These are phyloP conservation scores for Pelecanus crispus DNA, from an alignment of 2,113 vertebrate species.

Conservation along the genomic window DNA sequence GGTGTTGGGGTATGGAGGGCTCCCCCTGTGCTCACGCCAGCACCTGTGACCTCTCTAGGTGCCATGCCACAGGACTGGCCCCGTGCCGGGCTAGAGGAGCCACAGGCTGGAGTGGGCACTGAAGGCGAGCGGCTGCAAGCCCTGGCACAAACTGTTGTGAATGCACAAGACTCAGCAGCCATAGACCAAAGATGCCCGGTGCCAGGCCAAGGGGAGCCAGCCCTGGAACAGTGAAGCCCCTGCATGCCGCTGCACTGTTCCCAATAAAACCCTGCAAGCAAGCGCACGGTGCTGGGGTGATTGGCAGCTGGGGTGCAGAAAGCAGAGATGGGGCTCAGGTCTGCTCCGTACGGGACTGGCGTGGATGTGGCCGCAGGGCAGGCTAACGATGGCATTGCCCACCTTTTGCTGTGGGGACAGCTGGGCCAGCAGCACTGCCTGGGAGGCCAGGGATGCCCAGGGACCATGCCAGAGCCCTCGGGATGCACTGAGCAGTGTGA, in stretches of 20 bases:
- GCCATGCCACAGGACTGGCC: neutral
- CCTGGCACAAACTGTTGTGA: neutral
- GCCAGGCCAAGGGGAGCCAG: neutral
- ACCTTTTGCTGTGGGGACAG: rapidly evolving
- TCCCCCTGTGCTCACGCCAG: neutral
- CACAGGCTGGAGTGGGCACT: neutral
- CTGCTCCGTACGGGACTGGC: neutral
- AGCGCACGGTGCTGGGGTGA: neutral
- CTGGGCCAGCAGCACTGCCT: neutral
- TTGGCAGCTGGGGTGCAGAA: neutral
- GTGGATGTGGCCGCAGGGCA: rapidly evolving
- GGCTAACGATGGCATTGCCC: neutral
- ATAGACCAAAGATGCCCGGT: conserved; percentile 32
- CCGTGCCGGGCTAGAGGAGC: neutral
- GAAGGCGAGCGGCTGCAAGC: neutral
- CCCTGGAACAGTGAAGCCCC: conserved; percentile 29
- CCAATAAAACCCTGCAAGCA: neutral
- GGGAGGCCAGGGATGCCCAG: neutral
- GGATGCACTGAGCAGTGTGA: neutral
- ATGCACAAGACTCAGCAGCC: conserved; percentile 29
- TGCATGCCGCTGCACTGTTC: neutral
- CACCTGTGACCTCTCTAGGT: neutral
- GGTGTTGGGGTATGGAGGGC: neutral
- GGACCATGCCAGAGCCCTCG: neutral
- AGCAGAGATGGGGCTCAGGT: neutral